These are phyloP conservation scores for Phragmatobia fuliginosa DNA, from an alignment of 2,888 invertebrate species.

Conservation along the genomic window DNA sequence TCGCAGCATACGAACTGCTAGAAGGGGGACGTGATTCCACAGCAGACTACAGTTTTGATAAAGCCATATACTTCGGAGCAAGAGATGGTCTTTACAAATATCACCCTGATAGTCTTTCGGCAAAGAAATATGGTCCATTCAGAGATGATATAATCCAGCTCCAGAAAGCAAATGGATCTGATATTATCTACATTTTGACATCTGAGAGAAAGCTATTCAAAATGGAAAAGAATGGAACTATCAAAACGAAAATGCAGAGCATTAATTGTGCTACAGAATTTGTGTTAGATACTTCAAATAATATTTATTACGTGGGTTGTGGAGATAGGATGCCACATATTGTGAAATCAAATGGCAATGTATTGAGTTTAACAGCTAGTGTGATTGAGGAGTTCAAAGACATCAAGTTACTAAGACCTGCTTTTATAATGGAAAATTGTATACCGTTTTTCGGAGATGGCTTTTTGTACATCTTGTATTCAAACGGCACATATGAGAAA, in stretches of 20 bases:
- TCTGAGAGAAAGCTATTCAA: constrained; percentile 60
- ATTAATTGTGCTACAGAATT: constrained; percentile 69
- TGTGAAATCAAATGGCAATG: constrained; percentile 55
- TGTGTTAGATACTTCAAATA: constrained; percentile 74
- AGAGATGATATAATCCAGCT: constrained; percentile 70
- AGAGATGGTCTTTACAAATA: constrained; percentile 71
- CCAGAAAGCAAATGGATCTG: constrained; percentile 71
- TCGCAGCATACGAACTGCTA: constrained; percentile 71
- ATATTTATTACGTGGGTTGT: constrained; percentile 71
- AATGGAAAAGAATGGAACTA: constrained; percentile 65
- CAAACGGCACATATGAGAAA: constrained; percentile 67
- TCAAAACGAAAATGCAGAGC: constrained; percentile 56
- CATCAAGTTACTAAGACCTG: constrained; percentile 66
- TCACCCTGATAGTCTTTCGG: constrained; percentile 63
- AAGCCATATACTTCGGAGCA: constrained; percentile 66
- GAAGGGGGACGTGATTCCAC: constrained; percentile 75
- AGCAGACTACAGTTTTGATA: constrained; percentile 65
- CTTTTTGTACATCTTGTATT: constrained; percentile 60
- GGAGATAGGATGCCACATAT: constrained; percentile 63
- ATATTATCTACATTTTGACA: constrained; percentile 65
- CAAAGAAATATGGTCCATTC: constrained; percentile 68
- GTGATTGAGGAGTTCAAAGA: constrained; percentile 63
- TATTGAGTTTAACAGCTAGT: constrained; percentile 53
- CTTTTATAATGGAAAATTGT: constrained; percentile 72
- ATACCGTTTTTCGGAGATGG: constrained; percentile 73